These are phyloP conservation scores for Brachionus angularis DNA, from an alignment of 1,140 invertebrate genomes.

Conservation along the genomic window DNA sequence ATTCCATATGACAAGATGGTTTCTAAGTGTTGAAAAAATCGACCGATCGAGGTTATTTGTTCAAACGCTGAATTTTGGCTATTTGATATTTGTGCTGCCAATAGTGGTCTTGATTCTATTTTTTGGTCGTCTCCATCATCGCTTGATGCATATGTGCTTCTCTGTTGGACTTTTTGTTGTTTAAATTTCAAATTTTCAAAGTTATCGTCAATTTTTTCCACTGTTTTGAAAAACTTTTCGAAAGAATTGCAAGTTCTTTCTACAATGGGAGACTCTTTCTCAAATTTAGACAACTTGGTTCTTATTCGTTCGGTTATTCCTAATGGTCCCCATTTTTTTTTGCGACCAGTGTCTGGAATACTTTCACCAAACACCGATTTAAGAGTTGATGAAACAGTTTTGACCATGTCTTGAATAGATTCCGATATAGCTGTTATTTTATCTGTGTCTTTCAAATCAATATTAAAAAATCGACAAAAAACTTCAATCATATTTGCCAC, in stretches of 20 bases:
- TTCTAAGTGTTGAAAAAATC: conserved; percentile 35
- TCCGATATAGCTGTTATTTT: conserved; percentile 4
- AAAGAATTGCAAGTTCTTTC: conserved; percentile 31
- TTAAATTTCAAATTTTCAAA: conserved; percentile 38
- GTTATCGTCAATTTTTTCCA: conserved; percentile 41
- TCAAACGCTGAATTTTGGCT: conserved; percentile 35
- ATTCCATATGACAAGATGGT: conserved; percentile 25
- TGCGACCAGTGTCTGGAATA: background rate
- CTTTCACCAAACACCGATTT: conserved; percentile 21
- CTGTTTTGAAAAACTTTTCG: conserved; percentile 24
- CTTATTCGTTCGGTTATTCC: conserved; percentile 9
- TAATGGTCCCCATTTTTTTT: conserved; percentile 37
- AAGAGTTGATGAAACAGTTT: background rate
- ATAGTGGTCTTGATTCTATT: background rate
- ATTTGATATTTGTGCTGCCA: conserved; percentile 23
- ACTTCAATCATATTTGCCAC: conserved; percentile 34
- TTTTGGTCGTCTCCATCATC: conserved; percentile 4
- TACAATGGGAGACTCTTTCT: conserved; percentile 22
- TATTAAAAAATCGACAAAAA: conserved; percentile 39
- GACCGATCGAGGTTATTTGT: conserved; percentile 27
- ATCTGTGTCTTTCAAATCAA: conserved; percentile 8
- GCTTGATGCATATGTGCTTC: background rate
- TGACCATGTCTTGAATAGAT: conserved; percentile 4
- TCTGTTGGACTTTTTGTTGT: background rate
- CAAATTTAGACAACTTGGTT: conserved; percentile 37